Evolutionary conservation across 2,797 vertebrate genomes (phyloP).

Genomic region (Neopelma chrysocephalum): DNA sequence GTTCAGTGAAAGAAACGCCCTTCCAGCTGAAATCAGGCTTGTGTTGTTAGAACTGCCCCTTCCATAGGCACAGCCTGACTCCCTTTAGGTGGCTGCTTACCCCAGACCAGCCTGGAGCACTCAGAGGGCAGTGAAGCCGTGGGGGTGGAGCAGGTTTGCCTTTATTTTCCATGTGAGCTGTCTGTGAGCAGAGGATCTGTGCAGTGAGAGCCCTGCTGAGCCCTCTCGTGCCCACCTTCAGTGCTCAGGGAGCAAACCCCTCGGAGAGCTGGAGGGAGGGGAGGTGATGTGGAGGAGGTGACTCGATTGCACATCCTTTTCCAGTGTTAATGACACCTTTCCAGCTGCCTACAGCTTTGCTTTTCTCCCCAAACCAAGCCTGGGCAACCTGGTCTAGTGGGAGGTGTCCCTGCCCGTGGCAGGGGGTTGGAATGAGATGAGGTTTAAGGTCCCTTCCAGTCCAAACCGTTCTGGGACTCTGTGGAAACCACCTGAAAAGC

Average conservation of each 20-base stretch:
- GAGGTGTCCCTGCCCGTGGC: background rate
- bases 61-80: background rate
- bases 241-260: background rate
- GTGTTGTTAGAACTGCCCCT: background rate
- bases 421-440: background rate
- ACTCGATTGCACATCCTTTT: background rate
- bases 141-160: conserved; percentile 43
- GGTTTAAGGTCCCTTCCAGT: background rate
- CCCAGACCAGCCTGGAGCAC: conserved; percentile 56
- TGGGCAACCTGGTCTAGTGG: background rate
- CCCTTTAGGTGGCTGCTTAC: conserved; percentile 47
- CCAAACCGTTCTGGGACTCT: background rate
- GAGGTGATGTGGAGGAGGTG: background rate
- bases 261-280: background rate
- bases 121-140: conserved; percentile 59
- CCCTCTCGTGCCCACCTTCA: background rate
- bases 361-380: background rate
- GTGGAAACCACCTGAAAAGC: background rate
- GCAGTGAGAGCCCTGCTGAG: background rate
- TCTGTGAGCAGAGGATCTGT: background rate
- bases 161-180: background rate
- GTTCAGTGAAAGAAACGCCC: background rate
- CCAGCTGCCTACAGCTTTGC: background rate
- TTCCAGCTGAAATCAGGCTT: background rate
- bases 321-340: background rate